Evolutionary conservation across 37 sponge, comb jelly and placozoan species (phyloP).

Genomic region (Spongia lamella): DNA sequence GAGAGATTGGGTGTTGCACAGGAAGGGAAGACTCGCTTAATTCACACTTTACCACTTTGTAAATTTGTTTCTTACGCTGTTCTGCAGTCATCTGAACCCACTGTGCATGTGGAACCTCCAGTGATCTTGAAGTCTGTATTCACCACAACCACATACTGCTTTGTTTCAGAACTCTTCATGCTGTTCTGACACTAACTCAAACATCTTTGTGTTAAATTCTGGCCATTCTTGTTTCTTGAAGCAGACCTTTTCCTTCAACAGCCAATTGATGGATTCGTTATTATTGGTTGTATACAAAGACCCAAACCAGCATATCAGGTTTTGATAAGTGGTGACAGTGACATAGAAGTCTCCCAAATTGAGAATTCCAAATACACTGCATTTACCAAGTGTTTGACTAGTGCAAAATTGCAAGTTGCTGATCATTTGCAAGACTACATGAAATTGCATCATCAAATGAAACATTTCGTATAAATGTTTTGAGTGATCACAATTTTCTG

Average conservation of each 20-base stretch:
- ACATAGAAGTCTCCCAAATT: too few relatives aligned
- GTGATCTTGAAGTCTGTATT: background rate
- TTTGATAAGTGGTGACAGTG: too few relatives aligned
- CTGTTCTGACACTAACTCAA: background rate
- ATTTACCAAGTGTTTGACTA: too few relatives aligned
- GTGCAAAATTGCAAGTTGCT: too few relatives aligned
- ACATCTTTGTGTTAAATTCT: background rate
- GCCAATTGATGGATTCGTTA: background rate
- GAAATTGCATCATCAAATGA: too few relatives aligned
- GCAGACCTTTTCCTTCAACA: background rate
- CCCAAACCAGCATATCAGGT: too few relatives aligned
- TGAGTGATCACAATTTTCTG: too few relatives aligned
- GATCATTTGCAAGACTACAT: too few relatives aligned
- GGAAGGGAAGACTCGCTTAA: background rate
- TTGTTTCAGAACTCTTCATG: background rate
- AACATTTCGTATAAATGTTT: too few relatives aligned
- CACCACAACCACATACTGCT: slow-evolving; percentile 1
- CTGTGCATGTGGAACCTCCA: background rate
- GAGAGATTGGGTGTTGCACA: too few relatives aligned
- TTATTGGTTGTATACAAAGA: slow-evolving; percentile 10
- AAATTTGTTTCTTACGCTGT: background rate
- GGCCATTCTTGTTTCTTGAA: slow-evolving; percentile 6
- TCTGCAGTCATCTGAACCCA: background rate
- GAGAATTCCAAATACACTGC: too few relatives aligned
- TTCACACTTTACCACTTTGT: background rate